Evolutionary conservation across 1,140 invertebrate species (phyloP).

Genomic region (Drosophila rufa): DNA sequence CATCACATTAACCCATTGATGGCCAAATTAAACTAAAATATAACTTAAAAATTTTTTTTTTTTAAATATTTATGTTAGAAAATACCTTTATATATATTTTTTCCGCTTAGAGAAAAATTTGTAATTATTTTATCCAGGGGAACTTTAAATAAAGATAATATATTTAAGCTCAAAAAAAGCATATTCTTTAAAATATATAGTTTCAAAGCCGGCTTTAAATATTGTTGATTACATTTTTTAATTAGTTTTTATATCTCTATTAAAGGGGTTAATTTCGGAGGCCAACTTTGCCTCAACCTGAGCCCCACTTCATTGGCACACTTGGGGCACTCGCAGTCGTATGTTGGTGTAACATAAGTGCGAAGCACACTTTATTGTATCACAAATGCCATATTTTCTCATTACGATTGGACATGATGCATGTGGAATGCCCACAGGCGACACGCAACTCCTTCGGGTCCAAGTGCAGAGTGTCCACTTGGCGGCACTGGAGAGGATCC

Average conservation of each 20-base stretch:
- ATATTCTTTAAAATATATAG: too few relatives aligned
- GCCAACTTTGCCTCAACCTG: slow-evolving; percentile 34
- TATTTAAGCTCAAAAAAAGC: background rate
- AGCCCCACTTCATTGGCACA: slow-evolving; percentile 47
- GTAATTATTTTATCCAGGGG: background rate
- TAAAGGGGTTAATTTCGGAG: slow-evolving; percentile 30
- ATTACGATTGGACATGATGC: slow-evolving; percentile 85
- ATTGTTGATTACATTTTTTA: background rate
- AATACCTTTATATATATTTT: too few relatives aligned
- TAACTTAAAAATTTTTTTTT: too few relatives aligned
- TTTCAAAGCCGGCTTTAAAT: background rate
- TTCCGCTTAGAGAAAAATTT: too few relatives aligned
- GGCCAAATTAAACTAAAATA: background rate
- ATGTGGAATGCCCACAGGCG: slow-evolving; percentile 77
- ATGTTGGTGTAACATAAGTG: slow-evolving; percentile 82
- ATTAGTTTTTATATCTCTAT: background rate
- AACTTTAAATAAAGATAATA: background rate
- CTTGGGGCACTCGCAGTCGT: slow-evolving; percentile 43
- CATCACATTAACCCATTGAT: slow-evolving; percentile 11
- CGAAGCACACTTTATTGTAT: slow-evolving; percentile 85
- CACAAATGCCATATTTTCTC: slow-evolving; percentile 85
- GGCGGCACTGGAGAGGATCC: slow-evolving; percentile 4
- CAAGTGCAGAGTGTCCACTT: slow-evolving; percentile 43
- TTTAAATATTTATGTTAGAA: too few relatives aligned
- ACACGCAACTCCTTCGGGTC: slow-evolving; percentile 66